Evolutionary conservation across 1,140 invertebrate genomes (phyloP).

Genomic region (Atta texana): DNA sequence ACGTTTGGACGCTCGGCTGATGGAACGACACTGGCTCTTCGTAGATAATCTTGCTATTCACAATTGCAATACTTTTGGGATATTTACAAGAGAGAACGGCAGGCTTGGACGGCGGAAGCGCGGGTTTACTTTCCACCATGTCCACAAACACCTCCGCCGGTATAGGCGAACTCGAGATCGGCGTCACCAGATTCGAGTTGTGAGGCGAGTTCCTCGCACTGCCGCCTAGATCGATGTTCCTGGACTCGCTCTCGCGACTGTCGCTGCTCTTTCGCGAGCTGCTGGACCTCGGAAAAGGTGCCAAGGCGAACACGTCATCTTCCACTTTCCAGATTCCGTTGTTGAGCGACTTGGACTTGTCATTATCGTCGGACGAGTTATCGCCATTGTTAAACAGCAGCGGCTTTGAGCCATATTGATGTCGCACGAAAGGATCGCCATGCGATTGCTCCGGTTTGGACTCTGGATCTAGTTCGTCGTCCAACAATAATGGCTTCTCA

Average conservation of each 20-base stretch:
- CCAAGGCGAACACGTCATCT: conserved; percentile 91
- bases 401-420: conserved; percentile 79
- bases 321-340: conserved; percentile 83
- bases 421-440: conserved; percentile 84
- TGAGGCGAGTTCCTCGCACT: conserved; percentile 74
- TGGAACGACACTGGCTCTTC: not conserved
- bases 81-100: conserved; percentile 53
- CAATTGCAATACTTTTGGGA: not conserved
- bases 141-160: not conserved
- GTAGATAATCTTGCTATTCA: not conserved
- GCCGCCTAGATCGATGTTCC: conserved; percentile 63
- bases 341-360: conserved; percentile 57
- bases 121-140: not conserved
- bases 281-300: conserved; percentile 89
- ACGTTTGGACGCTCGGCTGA: not conserved
- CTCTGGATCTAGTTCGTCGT: conserved; percentile 92
- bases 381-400: conserved; percentile 71
- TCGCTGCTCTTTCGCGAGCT: conserved; percentile 81
- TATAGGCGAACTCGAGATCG: conserved; percentile 24
- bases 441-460: conserved; percentile 82
- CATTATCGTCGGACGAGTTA: conserved; percentile 76
- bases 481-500: conserved; percentile 91
- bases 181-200: conserved; percentile 70
- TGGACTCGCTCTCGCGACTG: conserved; percentile 71
- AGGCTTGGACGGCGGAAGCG: not conserved